Evolutionary conservation across 2,888 invertebrate species (phyloP).

Genomic region (Ichneumoninae sp.): DNA sequence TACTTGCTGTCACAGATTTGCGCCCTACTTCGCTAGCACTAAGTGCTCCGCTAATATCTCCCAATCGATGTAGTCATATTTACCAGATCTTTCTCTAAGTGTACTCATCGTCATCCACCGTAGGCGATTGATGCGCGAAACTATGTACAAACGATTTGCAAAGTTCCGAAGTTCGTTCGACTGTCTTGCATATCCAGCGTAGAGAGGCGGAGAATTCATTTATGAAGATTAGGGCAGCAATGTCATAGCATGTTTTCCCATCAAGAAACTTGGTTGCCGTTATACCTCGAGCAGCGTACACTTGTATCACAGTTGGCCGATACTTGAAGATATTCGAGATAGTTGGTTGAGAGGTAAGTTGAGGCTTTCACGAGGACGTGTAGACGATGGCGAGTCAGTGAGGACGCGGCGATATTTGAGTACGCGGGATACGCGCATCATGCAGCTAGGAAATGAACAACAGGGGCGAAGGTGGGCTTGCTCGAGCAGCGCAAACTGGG

Average conservation of each 20-base stretch:
- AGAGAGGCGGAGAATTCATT: not conserved
- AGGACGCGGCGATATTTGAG: not conserved
- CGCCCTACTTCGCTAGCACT: no score
- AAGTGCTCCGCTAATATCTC: no score
- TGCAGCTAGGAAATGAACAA: not conserved
- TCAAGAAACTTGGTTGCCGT: not conserved
- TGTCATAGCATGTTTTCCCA: not conserved
- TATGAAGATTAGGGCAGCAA: not conserved
- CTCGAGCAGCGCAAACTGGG: conserved; percentile 10
- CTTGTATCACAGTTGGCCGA: conserved; percentile 6
- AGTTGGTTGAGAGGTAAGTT: conserved; percentile 28
- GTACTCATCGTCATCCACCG: no score
- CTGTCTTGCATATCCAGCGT: not conserved
- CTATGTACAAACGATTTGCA: not conserved
- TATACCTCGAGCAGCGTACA: not conserved
- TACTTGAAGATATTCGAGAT: conserved; percentile 34
- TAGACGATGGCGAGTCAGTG: not conserved
- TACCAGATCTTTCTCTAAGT: no score
- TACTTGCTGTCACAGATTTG: no score
- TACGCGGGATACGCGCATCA: not conserved
- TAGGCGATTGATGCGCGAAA: no score
- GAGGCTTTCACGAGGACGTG: not conserved
- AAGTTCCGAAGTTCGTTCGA: not conserved
- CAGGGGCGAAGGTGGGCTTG: not conserved
- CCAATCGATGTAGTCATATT: no score